Conservation (phyloP, 2,113 vertebrate genomes). For the Indicator maculatus region DNA sequence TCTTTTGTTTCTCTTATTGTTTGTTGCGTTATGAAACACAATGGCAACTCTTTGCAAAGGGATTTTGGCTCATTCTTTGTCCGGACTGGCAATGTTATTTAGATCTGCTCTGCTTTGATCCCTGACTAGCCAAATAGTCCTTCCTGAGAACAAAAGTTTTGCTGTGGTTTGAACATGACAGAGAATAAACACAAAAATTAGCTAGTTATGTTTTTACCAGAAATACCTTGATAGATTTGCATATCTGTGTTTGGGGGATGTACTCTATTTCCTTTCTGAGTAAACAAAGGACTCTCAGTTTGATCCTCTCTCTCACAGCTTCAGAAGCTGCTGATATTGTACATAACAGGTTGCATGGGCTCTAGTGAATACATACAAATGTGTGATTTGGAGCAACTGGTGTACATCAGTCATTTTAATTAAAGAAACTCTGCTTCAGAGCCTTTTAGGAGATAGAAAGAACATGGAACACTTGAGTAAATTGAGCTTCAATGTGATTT, state of each 20-base stretch:
- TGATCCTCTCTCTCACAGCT: neutral
- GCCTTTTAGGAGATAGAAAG: neutral
- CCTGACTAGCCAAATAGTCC: neutral
- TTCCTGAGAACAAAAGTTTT: neutral
- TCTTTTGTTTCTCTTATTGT: neutral
- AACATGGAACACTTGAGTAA: slow-evolving; percentile 47
- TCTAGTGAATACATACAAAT: slow-evolving; percentile 7
- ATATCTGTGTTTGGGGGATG: neutral
- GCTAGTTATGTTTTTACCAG: neutral
- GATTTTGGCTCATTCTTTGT: neutral
- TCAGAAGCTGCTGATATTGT: neutral
- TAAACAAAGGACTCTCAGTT: neutral
- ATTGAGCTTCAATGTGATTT: slow-evolving; percentile 2
- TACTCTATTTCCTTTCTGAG: neutral
- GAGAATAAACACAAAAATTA: neutral
- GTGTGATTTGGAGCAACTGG: slow-evolving; percentile 35
- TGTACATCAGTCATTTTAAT: slow-evolving; percentile 53
- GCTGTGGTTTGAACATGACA: neutral
- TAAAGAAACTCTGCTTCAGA: slow-evolving; percentile 27
- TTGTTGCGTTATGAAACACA: neutral
- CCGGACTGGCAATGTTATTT: neutral
- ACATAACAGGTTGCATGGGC: neutral
- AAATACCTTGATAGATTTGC: neutral
- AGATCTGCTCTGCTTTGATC: neutral
- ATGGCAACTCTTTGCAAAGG: neutral